phyloP scores from a whole-genome alignment of 2,888 invertebrate species.

The Rambutsinella grinnellia region DNA sequence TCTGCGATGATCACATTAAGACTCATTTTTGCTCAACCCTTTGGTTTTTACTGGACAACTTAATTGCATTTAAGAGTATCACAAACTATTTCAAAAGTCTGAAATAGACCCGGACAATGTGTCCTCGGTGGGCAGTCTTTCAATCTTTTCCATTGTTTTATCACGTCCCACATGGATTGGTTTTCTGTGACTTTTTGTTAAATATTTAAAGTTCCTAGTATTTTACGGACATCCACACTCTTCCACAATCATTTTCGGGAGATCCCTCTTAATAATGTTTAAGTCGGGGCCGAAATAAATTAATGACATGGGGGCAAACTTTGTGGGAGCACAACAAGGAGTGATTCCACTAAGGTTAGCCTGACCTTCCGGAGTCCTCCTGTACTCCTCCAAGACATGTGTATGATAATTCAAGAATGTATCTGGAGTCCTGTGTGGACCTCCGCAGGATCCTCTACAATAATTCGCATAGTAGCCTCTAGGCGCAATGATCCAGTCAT shows the following conservation, averaged over 20 bases:
- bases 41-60: not conserved
- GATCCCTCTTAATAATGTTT: conserved; percentile 91
- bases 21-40: not conserved
- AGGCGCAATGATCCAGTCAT: conserved; percentile 94
- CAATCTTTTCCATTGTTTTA: conserved; percentile 35
- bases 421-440: conserved; percentile 82
- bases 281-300: conserved; percentile 92
- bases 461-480: conserved; percentile 94
- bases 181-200: too few relatives aligned
- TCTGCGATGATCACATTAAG: not conserved
- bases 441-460: conserved; percentile 89
- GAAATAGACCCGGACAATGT: conserved; percentile 54
- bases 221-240: conserved; percentile 94
- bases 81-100: conserved; percentile 57
- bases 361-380: conserved; percentile 77
- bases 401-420: conserved; percentile 90
- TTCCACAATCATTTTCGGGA: conserved; percentile 96
- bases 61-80: conserved; percentile 36
- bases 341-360: conserved; percentile 79
- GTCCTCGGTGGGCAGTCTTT: conserved; percentile 66
- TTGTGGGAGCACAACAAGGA: conserved; percentile 92
- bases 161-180: conserved; percentile 3
- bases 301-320: conserved; percentile 91
- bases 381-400: conserved; percentile 90
- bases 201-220: too few relatives aligned